Conservation (phyloP, 2,113 vertebrate species). For the Barbus barbus region DNA sequence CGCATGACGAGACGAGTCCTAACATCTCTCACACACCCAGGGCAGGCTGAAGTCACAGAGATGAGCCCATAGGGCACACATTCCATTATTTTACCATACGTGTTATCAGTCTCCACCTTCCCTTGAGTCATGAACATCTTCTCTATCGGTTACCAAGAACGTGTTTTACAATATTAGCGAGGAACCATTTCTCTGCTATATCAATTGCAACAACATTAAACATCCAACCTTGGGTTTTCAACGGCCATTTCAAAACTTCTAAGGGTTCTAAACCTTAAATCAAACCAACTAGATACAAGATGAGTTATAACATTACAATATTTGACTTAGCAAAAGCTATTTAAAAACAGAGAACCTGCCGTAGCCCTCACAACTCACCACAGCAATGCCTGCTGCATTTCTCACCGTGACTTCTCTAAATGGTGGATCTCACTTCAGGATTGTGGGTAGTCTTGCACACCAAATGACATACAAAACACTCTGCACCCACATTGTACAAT, state of each 20-base stretch:
- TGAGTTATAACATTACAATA: neutral
- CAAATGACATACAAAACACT: neutral
- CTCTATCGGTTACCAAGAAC: neutral
- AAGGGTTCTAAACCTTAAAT: neutral
- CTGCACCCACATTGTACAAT: neutral
- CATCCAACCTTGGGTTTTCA: neutral
- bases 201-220: neutral
- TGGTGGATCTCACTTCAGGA: too few species aligned
- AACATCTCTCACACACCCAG: conserved; percentile 59
- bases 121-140: neutral
- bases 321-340: neutral
- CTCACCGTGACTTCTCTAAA: too few species aligned
- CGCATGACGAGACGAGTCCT: conserved; percentile 63
- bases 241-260: neutral
- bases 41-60: conserved; percentile 61
- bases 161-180: neutral
- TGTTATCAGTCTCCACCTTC: neutral
- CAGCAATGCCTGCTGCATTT: neutral
- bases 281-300: neutral
- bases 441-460: too few species aligned
- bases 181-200: neutral
- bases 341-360: neutral
- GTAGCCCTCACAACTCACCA: neutral
- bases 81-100: conserved; percentile 42
- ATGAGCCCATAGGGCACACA: conserved; percentile 37